Conservation (phyloP, 2,797 vertebrate species). For the Anguilla marmorata region DNA sequence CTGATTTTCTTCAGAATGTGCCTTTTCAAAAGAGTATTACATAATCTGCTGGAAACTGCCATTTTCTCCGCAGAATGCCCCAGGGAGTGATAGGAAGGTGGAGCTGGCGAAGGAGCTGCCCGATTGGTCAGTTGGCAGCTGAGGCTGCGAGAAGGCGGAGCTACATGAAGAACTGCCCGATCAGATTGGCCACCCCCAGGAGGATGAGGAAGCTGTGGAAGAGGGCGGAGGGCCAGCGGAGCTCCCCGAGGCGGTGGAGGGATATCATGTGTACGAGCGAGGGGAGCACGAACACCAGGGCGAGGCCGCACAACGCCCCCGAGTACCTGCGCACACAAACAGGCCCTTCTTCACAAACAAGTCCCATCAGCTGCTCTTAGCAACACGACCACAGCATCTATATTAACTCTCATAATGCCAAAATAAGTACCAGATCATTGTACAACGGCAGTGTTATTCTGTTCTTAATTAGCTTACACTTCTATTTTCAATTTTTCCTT, state of each 20-base stretch:
- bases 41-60: neutral
- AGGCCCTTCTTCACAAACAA: neutral
- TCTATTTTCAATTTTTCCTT: too few species aligned
- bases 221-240: conserved; percentile 77
- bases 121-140: neutral
- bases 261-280: conserved; percentile 85
- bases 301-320: conserved; percentile 89
- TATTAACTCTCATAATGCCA: neutral
- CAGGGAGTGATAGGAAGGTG: too few species aligned
- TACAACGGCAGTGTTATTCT: neutral
- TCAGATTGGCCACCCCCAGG: conserved; percentile 84
- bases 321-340: conserved; percentile 76
- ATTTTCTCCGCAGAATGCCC: neutral
- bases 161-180: conserved; percentile 92
- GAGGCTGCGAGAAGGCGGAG: neutral
- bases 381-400: neutral
- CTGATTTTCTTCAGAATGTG: neutral
- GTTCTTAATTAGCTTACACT: too few species aligned
- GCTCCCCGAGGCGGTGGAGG: conserved; percentile 67
- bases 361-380: neutral
- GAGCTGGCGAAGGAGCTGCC: neutral
- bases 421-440: neutral
- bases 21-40: neutral
- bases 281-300: conserved; percentile 91
- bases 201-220: conserved; percentile 85